Evolutionary conservation across 1,140 invertebrate species (phyloP), one percentile per base, ranked within the genome.

Genomic region (Dufourea novaeangliae): DNA sequence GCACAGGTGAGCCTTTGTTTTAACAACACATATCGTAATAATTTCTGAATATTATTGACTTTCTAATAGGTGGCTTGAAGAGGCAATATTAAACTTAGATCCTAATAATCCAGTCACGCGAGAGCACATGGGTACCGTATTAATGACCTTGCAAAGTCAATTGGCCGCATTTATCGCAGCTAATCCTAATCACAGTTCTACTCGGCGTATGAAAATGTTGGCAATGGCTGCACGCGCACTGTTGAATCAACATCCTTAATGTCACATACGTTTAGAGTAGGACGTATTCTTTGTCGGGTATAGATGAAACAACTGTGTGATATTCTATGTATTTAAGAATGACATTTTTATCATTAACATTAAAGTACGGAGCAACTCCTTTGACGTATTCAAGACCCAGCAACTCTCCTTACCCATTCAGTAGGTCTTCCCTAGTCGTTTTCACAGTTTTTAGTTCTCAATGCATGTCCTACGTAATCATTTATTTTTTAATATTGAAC

Each of bases 31-130:
- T 46, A 12, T 17, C 32, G 34, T n/a, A 44, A 8, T 27, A 61
- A 34, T 17, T 41, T 5, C 0, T 25, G n/a, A 61, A 14, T 61
- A 6, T 41, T 14, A 12, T 46, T 17, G 3, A 39, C 52, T 68
- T 32, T 29, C 66, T 41, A 37, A 22, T 90, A 98, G 97, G 85
- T 98, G 97, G 93, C 93, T 98, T 39, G 95, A 97, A 88, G 97
- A 98, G 88, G 97, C 97, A 3, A 93, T 98, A 67, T 94, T 98
- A 89, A 97, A 95, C 90, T 91, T 98, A 56, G 96, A 98, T 89
- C 93, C 94, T 8, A 93, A 91, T 5, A 95, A 97, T 92, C 94
- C 95, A 0, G 94, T 96, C 14, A 97, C 97, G 0, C 94, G 94
- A 78, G 97, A 98, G 86, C 97, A 98, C 92, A 95, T 97, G 86